Evolutionary conservation across 2,888 invertebrate species (phyloP), one percentile per base, ranked within the genome.

Genomic region (Philereme vetulata): DNA sequence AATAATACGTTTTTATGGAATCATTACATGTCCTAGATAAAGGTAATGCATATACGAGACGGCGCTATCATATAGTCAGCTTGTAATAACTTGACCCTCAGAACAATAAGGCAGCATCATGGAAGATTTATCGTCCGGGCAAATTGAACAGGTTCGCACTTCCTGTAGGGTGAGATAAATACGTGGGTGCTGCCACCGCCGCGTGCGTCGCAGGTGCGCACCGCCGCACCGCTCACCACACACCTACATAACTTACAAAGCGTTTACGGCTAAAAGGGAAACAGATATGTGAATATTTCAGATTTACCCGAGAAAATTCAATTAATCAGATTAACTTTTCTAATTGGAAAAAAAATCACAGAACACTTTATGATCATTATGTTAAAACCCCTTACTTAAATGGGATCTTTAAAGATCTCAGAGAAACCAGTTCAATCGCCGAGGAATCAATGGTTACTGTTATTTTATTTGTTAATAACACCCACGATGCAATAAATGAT

Each of bases 101-200:
- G 49, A 43, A 60, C 61, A 61, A 61, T 61, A 61, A 57, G 53
- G 57, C 51, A 52, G 49, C 42, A 44, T 40, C 51, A 51, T n/a
- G 53, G 53, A 51, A 62, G 58, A 62, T 58, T 58, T 58, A 58
- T 54, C 21, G 34, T 7, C 5, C 32, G 3, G 45, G 62, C 58
- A 59, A 62, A 62, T 62, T 48, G 62, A 49, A 54, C 58, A 62
- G 62, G 62, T 62, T 58, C 62, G 58, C 62, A 62, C 62, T 58
- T 73, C 74, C 74, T 66, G 72, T 70, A 66, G 70, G 71, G 73
- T 62, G 69, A 75, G 82, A 82, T 83, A 82, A 80, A 81, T 82
- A 53, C 56, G 65, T 58, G 65, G 62, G 56, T 64, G 62, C 36
- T 8, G 36, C 36, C 4, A 8, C 38, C 57, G 62, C 68, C 66